Evolutionary conservation across 1,140 invertebrate genomes (phyloP), one percentile per base, ranked within the genome.

Genomic region (Zaprionus africanus): DNA sequence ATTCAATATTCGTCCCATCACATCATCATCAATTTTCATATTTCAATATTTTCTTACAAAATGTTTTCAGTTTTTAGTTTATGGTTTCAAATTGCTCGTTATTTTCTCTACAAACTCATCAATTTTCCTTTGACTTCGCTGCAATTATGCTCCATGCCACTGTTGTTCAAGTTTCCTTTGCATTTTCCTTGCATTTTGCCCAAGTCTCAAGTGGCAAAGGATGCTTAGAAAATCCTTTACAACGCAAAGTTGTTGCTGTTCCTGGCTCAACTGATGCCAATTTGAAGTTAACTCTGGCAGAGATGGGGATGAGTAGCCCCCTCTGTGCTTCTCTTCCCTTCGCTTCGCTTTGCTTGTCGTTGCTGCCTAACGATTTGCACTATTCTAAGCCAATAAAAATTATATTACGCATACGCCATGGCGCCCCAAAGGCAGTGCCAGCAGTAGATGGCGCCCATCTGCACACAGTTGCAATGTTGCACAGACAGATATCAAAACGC

Each of bases 401-500:
- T 81, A 88, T 84, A 87, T 87, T 88, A 88, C 84, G 74, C 73
- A 88, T 88, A 88, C 81, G 84, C 80, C 72, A 61, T 56, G 67
- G 56, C 69, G 24, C 17, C 65, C 62, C 41, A 58, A 12, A 31
- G 66, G 56, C 56, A 59, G 5, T 63, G 17, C 53, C 13, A 65
- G 31, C 31, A 34, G 9, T 34, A 31, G 41, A 46, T 15, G 13
- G 26, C n/a, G 38, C 41, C 2, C 41, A 46, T n/a, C n/a, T n/a
- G n/a, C 15, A 51, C 22, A 38, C 28, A 57, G 62, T 54, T 64
- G 49, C 63, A 65, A n/a, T 28, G 53, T 56, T 56, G 59, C 59
- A 28, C 15, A 61, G 60, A 59, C 80, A 77, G 69, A 78, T 71
- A 80, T 74, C 80, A 83, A 80, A 80, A 88, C 76, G 81, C 84